Percentiles rank a stretch among this genome's conserved stretches.
Conservation (phyloP, 2,888 invertebrate genomes). For the Punctoribates punctum region DNA sequence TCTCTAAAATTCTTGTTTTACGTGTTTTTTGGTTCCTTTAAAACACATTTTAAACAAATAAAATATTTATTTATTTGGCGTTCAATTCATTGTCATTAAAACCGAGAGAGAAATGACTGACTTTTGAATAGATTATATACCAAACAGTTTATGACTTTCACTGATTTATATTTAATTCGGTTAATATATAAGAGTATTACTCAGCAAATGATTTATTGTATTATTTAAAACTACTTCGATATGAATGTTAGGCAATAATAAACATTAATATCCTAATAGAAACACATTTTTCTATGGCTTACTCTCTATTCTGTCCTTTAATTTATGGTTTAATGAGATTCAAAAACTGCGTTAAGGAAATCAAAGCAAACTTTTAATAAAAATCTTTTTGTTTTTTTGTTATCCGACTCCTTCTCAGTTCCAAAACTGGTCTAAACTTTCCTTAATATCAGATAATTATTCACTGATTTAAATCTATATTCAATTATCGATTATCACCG, state of each 20-base stretch:
- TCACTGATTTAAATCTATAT: background rate
- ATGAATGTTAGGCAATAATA: too few species aligned
- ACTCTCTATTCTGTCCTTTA: too few species aligned
- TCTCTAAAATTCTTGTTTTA: conserved; percentile 13
- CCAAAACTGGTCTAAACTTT: background rate
- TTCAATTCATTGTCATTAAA: conserved; percentile 17
- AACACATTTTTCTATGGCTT: too few species aligned
- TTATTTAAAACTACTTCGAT: too few species aligned
- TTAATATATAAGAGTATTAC: too few species aligned
- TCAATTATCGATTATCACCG: background rate
- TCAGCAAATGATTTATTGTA: too few species aligned
- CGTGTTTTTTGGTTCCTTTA: background rate
- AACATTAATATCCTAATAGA: too few species aligned
- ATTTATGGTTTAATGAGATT: background rate
- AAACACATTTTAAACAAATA: background rate
- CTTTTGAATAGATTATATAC: too few species aligned
- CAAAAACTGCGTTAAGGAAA: background rate
- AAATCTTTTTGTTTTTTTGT: background rate
- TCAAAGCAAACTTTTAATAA: background rate
- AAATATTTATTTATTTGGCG: background rate
- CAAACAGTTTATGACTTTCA: too few species aligned
- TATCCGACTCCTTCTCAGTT: background rate
- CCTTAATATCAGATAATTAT: background rate
- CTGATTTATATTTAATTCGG: too few species aligned
- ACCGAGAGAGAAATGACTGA: background rate